Conservation (phyloP, 2,797 vertebrate species). For the Catostomus latipinnis region DNA sequence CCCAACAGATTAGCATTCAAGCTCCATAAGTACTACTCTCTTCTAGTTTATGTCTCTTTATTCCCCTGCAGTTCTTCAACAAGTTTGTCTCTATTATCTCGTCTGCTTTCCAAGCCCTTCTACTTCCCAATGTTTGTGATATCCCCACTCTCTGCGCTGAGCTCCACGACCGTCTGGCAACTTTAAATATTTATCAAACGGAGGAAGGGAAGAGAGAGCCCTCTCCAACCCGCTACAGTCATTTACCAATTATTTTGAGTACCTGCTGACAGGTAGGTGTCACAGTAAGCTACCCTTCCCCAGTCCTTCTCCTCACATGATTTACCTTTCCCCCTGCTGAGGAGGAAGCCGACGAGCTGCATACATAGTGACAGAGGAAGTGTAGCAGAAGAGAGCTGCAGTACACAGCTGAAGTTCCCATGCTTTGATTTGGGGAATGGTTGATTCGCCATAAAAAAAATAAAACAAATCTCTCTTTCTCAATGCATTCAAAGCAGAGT, state of each 20-base stretch:
- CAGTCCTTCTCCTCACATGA: slow-evolving; percentile 58
- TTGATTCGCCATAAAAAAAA: slow-evolving; percentile 31
- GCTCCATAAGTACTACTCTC: not conserved
- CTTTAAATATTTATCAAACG: slow-evolving; percentile 79
- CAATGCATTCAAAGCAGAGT: slow-evolving; percentile 50
- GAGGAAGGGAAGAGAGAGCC: slow-evolving; percentile 64
- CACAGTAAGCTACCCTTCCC: slow-evolving; percentile 70
- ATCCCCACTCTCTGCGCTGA: slow-evolving; percentile 55
- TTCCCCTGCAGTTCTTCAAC: not conserved
- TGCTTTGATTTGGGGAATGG: slow-evolving; percentile 72
- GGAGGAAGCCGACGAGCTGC: slow-evolving; percentile 68
- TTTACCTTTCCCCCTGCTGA: slow-evolving; percentile 66
- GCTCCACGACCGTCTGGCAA: slow-evolving; percentile 70
- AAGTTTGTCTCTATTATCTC: not conserved
- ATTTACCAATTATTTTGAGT: slow-evolving; percentile 86
- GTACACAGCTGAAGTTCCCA: slow-evolving; percentile 58
- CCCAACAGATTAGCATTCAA: slow-evolving; percentile 29
- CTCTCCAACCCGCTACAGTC: slow-evolving; percentile 76
- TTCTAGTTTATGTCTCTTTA: slow-evolving; percentile 2
- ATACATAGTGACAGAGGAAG: slow-evolving; percentile 55
- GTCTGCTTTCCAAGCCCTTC: slow-evolving; percentile 11
- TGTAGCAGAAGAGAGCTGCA: slow-evolving; percentile 54
- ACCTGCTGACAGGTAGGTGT: slow-evolving; percentile 86
- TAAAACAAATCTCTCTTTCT: slow-evolving; percentile 22
- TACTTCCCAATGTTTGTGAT: slow-evolving; percentile 16